Evolutionary conservation across 2,888 invertebrate species (phyloP), one percentile per base, ranked within the genome.

Genomic region (Drosophila borealis): DNA sequence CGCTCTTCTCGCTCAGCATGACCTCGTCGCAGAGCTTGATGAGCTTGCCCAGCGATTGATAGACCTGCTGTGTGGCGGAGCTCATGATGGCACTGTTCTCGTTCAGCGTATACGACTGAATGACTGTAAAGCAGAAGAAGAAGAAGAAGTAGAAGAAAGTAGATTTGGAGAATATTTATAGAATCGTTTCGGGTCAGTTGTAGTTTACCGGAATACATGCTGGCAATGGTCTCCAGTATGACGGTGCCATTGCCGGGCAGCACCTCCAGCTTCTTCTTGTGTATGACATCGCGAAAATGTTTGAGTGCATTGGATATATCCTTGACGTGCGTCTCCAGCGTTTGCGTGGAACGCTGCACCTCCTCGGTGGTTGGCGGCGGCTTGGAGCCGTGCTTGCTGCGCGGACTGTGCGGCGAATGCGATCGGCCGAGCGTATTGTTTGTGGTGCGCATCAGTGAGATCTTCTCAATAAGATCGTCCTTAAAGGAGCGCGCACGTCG

Each of bases 181-280:
- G 3, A 4, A 42, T 17, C 9, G 8, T 0, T 9, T 17, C 2
- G 19, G 9, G 1, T 17, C 8, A 6, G 17, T 8, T 39, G 39
- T 2, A 70, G 17, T 73, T 75, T 92, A 94, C 94, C 94, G 93
- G 95, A 95, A 93, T 97, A 96, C 92, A 97, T 97, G 91, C 96
- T 95, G 91, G 97, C 96, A 80, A 98, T 96, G 61, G 96, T 97
- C 93, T 98, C 98, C 91, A 98, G 94, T 74, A 98, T 97, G 88
- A 98, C 96, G 53, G 98, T 98, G 73, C 98, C 98, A 92, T 98
- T 97, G 74, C 97, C 98, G 3, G 98, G 97, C 84, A 98, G 93
- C 95, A 98, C 97, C 93, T 98, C 97, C 89, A 97, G 93, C 93
- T 97, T 98, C 92, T 97, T 95, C 93, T 97, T 98, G 70, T 96